A percentile compares a stretch with the other conserved stretches of the same genome.
Evolutionary conservation across 2,888 invertebrate species (phyloP).

Genomic region (Aquatica leii): DNA sequence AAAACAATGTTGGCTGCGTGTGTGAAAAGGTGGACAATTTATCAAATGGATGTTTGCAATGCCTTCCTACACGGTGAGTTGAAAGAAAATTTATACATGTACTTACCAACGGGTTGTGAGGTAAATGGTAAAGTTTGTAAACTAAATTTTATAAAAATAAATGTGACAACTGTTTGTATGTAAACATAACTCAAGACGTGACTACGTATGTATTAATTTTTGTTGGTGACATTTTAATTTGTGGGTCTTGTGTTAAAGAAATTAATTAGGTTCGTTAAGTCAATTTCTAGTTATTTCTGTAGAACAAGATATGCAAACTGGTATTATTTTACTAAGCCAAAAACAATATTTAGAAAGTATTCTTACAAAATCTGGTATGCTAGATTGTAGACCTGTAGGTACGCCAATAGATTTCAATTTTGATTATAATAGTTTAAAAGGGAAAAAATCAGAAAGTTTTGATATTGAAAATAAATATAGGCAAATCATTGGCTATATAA

Average conservation of each 20-base stretch:
- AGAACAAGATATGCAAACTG: slow-evolving; percentile 5
- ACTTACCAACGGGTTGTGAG: too few species aligned
- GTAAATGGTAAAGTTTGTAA: too few species aligned
- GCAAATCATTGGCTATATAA: too few species aligned
- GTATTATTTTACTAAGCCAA: neutral
- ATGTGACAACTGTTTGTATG: neutral
- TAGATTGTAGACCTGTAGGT: neutral
- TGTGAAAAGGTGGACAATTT: too few species aligned
- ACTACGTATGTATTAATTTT: neutral
- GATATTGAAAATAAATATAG: slow-evolving; percentile 6
- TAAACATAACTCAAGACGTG: neutral
- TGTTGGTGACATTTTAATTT: neutral
- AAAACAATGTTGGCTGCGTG: neutral
- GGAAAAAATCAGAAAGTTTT: neutral
- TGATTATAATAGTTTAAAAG: slow-evolving; percentile 1
- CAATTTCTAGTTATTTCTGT: neutral
- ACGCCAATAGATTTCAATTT: slow-evolving; percentile 6
- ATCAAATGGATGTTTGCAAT: too few species aligned
- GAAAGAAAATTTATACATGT: too few species aligned
- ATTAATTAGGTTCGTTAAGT: neutral
- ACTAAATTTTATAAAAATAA: too few species aligned
- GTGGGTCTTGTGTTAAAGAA: neutral
- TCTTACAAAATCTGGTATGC: too few species aligned
- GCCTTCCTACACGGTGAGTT: too few species aligned
- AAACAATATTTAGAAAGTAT: neutral